Conservation (phyloP, 1,140 invertebrate species). For the Sarcophaga bullata region DNA sequence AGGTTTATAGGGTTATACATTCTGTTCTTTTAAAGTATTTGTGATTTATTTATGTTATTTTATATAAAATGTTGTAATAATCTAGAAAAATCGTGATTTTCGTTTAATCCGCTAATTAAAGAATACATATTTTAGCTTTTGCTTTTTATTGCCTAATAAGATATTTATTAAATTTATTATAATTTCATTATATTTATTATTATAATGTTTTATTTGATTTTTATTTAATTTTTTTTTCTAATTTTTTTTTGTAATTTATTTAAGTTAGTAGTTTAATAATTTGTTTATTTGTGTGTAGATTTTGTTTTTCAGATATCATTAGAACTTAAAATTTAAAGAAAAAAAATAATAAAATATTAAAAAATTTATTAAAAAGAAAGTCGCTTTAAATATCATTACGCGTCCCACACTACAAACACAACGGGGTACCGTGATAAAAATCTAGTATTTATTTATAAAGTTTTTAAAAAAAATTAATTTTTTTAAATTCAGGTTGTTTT, state of each 20-base stretch:
- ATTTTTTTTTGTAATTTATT: not conserved
- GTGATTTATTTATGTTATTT: not conserved
- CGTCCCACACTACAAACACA: constrained; percentile 31
- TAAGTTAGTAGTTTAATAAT: constrained; percentile 36
- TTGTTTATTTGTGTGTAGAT: constrained; percentile 11
- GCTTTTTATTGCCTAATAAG: not conserved
- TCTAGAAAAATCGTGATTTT: not conserved
- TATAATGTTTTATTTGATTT: not conserved
- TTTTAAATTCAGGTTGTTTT: constrained; percentile 23
- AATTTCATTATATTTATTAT: not conserved
- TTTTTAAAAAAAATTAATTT: not conserved
- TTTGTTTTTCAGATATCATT: constrained; percentile 9
- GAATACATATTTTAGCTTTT: constrained; percentile 20
- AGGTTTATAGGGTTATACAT: no score
- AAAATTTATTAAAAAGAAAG: not conserved
- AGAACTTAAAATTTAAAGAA: not conserved
- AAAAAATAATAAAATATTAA: not conserved
- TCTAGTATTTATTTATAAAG: constrained; percentile 1
- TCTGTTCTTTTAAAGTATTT: not conserved
- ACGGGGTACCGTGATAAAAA: no score
- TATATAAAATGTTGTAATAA: not conserved
- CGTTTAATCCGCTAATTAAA: constrained; percentile 1
- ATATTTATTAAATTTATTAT: not conserved
- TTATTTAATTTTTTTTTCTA: not conserved
- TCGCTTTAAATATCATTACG: constrained; percentile 17